These are phyloP conservation scores for Vireo griseus DNA, from an alignment of 2,797 vertebrate genomes.

Conservation along the genomic window DNA sequence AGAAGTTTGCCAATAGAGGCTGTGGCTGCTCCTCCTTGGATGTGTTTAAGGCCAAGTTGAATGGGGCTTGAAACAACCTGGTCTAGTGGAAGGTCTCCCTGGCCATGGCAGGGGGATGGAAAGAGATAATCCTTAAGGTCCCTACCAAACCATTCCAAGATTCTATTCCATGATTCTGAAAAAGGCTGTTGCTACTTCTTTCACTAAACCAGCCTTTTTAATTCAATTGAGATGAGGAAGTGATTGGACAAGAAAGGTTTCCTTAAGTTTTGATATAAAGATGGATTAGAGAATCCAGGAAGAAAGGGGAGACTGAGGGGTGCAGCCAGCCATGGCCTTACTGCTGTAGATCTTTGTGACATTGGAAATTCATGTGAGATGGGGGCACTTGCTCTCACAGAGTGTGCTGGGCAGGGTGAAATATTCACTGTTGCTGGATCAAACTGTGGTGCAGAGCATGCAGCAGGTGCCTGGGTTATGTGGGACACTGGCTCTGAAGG, in stretches of 20 bases:
- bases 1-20: neutral
- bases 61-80: neutral
- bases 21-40: neutral
- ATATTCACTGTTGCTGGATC: neutral
- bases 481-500: neutral
- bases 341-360: neutral
- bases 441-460: neutral
- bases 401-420: neutral
- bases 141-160: neutral
- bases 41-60: neutral
- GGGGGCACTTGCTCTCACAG: neutral
- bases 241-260: neutral
- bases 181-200: neutral
- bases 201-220: neutral
- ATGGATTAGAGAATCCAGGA: neutral
- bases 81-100: neutral
- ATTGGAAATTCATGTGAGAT: fast-evolving
- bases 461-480: neutral
- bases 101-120: neutral
- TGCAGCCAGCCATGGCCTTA: neutral
- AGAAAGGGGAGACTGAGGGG: neutral
- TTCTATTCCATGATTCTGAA: neutral
- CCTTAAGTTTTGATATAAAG: neutral
- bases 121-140: neutral
- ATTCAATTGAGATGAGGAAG: neutral